Evolutionary conservation across 2,888 invertebrate species (phyloP), one percentile per base, ranked within the genome.

Genomic region (Diaprepes abbreviatus): DNA sequence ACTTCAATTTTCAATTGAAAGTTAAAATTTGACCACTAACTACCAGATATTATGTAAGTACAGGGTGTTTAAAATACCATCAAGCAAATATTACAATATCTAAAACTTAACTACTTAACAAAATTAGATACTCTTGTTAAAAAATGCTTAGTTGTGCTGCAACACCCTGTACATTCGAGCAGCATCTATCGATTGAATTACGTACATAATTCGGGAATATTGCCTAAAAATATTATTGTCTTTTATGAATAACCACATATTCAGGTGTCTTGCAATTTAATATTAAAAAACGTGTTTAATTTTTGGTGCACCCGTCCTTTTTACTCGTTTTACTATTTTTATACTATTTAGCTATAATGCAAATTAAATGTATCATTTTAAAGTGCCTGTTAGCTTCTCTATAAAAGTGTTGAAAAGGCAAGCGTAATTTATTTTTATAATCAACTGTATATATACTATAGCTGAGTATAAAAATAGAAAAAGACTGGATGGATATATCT

Each of bases 141-240:
- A 43, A 43, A 19, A 10, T 21, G 17, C 24, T 5, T 24, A 45
- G 6, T 52, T 31, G 16, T 28, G 17, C 21, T 31, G 43, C 12
- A 43, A 31, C 59, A 43, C 59, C 59, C 16, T 43, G 45, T 31
- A 43, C 43, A 31, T 43, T 21, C 5, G 6, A 38, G 16, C 21
- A 43, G 6, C 31, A 17, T 12, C 36, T 54, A 36, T 21, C n/a
- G 59, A 21, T 48, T 60, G 40, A 52, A 12, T 5, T 6, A 43
- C 40, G 24, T 43, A 17, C 33, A 67, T 68, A 68, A 68, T 68
- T 68, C 68, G 68, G 63, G 45, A 68, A 19, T 50, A 63, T 68
- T 21, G 24, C 63, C 63, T 63, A 68, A 63, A 63, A 48, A 58
- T 68, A 68, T 68, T 68, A 68, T 68, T 68, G 68, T 68, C 68